Evolutionary conservation across 2,113 vertebrate genomes (phyloP), one percentile per base, ranked within the genome.

Genomic region (Centropus bengalensis): DNA sequence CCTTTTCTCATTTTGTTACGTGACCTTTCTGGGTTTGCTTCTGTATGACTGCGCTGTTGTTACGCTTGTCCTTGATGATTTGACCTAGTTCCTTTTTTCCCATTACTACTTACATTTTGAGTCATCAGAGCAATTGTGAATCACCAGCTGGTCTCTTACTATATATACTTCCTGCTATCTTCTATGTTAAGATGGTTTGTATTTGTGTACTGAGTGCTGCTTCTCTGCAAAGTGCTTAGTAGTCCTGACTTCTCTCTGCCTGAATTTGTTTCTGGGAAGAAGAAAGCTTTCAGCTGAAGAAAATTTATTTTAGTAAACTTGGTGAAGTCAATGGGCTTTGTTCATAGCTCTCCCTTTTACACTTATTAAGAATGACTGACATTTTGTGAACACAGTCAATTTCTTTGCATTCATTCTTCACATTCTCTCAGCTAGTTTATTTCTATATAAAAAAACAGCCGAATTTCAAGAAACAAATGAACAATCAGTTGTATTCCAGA

Each of bases 91-190:
- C 20, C 33, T 51, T 90, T 94, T 89, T 86, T 62, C 45, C 68
- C 55, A 10, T 62, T 77, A 58, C 55, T 62, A 58, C 40, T 49
- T 64, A 12, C 0, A 4, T 91, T 90, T 85, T 30, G 14, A 89
- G 69, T 88, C 80, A 74, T 83, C 51, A 82, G 74, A 91, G 68
- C 55, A 74, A 70, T 92, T 78, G 42, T 93, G 64, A 92, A 44
- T 93, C 2, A 2, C 68, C 88, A 92, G 71, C 69, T 91, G 82
- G 55, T 88, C 42, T 77, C 60, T 88, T 80, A 51, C 42, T 94
- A 58, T 51, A 70, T 80, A 62, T 88, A 70, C 56, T 90, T 81
- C 22, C 45, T 44, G 58, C 86, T 47, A 0, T 67, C 60, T 70
- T 81, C 56, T 3, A 3, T 27, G 62, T 77, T 93, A 64, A 80